Percentiles rank a stretch among this genome's conserved stretches.
phyloP scores from a whole-genome alignment of 2,797 vertebrate species.

The Setipinna tenuifilis region DNA sequence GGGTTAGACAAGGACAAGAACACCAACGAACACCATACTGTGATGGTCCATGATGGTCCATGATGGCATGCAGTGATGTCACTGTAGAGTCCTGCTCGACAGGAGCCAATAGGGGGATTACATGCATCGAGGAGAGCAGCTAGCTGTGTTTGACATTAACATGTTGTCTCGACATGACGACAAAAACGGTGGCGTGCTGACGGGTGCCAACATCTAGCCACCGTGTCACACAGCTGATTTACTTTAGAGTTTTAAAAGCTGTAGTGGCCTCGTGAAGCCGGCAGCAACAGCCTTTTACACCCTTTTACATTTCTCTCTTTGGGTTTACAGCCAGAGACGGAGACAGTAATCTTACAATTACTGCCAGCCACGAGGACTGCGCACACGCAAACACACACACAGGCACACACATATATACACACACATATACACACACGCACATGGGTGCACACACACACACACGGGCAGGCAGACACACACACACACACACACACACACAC shows the following conservation, averaged over 20 bases:
- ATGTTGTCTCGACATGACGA: neutral
- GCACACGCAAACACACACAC: neutral
- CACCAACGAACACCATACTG: no score
- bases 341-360: neutral
- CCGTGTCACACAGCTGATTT: neutral
- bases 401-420: neutral
- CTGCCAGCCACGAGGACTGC: neutral
- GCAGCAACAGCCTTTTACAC: neutral
- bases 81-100: neutral
- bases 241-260: neutral
- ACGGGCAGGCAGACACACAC: neutral
- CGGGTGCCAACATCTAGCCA: neutral
- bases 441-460: neutral
- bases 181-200: neutral
- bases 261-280: neutral
- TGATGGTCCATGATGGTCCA: neutral
- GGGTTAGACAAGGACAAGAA: neutral
- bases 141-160: neutral
- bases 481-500: conserved; percentile 10
- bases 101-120: neutral
- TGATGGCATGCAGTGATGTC: neutral
- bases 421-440: neutral
- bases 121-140: no score
- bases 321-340: neutral
- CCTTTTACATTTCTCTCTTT: neutral